Conservation (phyloP, 1,140 invertebrate species). For the Megathymus violae region DNA sequence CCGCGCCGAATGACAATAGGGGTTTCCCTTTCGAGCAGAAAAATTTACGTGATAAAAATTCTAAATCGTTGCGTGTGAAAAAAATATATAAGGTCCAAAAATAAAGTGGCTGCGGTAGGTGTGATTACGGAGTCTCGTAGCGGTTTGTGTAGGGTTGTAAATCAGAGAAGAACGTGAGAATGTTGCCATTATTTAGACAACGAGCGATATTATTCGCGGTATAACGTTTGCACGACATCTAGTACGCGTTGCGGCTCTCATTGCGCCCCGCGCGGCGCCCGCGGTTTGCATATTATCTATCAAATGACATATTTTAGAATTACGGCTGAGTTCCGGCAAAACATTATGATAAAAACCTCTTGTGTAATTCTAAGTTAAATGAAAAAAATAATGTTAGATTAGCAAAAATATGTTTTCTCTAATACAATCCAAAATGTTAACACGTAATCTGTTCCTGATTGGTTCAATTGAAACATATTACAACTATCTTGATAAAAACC, state of each 20-base stretch:
- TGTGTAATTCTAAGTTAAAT: no score
- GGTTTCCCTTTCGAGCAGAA: slow-evolving; percentile 81
- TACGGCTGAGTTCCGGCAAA: neutral
- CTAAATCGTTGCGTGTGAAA: slow-evolving; percentile 80
- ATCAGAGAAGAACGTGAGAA: slow-evolving; percentile 77
- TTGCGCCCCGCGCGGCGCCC: neutral
- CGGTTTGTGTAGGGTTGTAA: slow-evolving; percentile 69
- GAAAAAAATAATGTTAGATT: no score
- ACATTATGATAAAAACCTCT: no score
- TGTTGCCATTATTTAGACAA: slow-evolving; percentile 76
- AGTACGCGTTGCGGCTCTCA: no score
- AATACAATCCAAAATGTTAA: no score
- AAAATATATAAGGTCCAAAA: slow-evolving; percentile 76
- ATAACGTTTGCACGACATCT: slow-evolving; percentile 47
- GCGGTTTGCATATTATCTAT: neutral
- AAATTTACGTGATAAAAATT: slow-evolving; percentile 83
- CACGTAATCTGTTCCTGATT: no score
- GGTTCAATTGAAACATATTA: no score
- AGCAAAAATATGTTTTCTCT: no score
- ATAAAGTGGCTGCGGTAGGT: slow-evolving; percentile 81
- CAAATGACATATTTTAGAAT: neutral
- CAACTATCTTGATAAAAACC: no score
- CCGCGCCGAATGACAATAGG: slow-evolving; percentile 75
- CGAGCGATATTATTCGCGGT: slow-evolving; percentile 53
- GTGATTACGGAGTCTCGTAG: slow-evolving; percentile 73